Base-by-base conservation (phyloP, 2,888 invertebrate species). In the Mythimna pallens region DNA sequence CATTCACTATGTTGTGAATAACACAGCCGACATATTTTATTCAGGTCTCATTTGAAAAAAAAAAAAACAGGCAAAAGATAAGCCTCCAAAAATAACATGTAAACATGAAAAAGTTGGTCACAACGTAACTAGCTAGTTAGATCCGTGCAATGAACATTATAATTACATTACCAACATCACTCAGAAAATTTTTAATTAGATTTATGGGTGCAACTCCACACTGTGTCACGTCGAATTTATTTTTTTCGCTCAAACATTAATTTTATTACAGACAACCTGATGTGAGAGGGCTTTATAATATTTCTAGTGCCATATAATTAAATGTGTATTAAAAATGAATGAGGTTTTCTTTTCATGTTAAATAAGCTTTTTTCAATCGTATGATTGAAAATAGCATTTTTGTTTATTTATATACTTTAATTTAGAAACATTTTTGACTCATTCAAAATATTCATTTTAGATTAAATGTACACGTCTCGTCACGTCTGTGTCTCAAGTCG, bases 111-210 rank as follows among this genome's bases (percentile, higher is more conserved):
- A 67, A 61, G 34, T 70, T 71, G 55, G 47, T 78, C n/a, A 25
- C 20, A n/a, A 17, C 30, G 14, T 67, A 78, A 69, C 67, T 75
- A 81, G 71, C 72, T 77, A 80, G 77, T 80, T 79, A 73, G 61
- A 66, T 61, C 62, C 65, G 63, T 73, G 76, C 80, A 80, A 84
- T 79, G 74, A 79, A 78, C 74, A 76, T 63, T 69, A 77, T 86
- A 84, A 89, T 86, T 83, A 85, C 76, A 83, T 86, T 82, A 85
- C 71, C 62, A 67, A 52, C 75, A 75, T 78, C 80, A 85, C 83
- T 81, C 83, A 61, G 76, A 70, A 76, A 83, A 76, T 86, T 85
- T 87, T 85, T 83, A 86, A 86, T 86, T 84, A 85, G 68, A 81
- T 84, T 83, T 77, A 67, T 67, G 72, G 61, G 68, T 70, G 63